Conservation (phyloP, 2,797 vertebrate genomes). For the Chelmon rostratus region DNA sequence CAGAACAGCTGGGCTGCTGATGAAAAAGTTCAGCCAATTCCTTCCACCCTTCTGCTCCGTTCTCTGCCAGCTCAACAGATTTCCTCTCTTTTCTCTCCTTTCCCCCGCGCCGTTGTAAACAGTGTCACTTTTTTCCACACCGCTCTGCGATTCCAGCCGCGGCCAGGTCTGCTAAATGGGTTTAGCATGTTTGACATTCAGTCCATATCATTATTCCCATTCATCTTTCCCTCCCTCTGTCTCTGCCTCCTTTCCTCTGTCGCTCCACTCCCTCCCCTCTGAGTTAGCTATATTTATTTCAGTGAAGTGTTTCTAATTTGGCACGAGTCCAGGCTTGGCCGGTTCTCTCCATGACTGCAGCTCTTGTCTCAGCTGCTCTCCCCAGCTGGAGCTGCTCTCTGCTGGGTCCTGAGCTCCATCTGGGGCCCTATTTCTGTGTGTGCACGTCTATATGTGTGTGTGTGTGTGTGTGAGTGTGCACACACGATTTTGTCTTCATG, state of each 20-base stretch:
- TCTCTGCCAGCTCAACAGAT: slow-evolving; percentile 75
- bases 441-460: slow-evolving; percentile 44
- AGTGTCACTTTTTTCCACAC: slow-evolving; percentile 59
- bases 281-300: slow-evolving; percentile 87
- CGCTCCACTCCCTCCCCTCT: slow-evolving; percentile 58
- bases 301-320: slow-evolving; percentile 87
- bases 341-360: slow-evolving; percentile 86
- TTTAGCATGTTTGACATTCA: slow-evolving; percentile 73
- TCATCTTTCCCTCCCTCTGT: slow-evolving; percentile 44
- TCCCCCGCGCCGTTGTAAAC: slow-evolving; percentile 47
- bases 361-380: slow-evolving; percentile 88
- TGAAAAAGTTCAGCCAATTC: slow-evolving; percentile 80
- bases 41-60: slow-evolving; percentile 74
- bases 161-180: slow-evolving; percentile 62
- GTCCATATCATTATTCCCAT: slow-evolving; percentile 69
- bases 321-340: slow-evolving; percentile 83
- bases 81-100: slow-evolving; percentile 46
- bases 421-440: slow-evolving; percentile 79
- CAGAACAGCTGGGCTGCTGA: slow-evolving; percentile 83
- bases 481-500: slow-evolving; percentile 59
- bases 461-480: slow-evolving; percentile 45
- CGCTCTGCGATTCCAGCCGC: slow-evolving; percentile 51
- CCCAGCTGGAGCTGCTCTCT: slow-evolving; percentile 87
- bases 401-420: slow-evolving; percentile 85
- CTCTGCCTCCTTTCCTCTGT: slow-evolving; percentile 48